Base-by-base conservation (phyloP, 1,140 invertebrate species). In the Drosophila parabipectinata region DNA sequence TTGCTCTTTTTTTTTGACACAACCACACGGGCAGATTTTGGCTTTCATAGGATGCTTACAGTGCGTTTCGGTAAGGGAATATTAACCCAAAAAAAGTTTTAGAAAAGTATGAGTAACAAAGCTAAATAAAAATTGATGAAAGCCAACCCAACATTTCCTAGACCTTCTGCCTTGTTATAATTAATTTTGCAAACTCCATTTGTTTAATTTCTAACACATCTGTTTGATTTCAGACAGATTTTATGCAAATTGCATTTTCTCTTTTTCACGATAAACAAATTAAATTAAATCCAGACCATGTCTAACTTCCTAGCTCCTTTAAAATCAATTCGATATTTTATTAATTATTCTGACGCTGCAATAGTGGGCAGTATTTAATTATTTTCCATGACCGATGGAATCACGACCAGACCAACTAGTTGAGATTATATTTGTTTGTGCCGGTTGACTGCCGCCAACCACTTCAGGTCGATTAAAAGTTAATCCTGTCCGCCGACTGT, bases 1-100 rank as follows among this genome's bases (percentile, higher is more conserved):
- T 87, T 78, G 73, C 57, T 51, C 69, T 52, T 73, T 83, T 37
- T 77, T 77, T 71, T 71, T 64, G 51, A 76, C 56, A 75, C 37
- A 47, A 60, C 54, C 44, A 67, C 44, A n/a, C 41, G 44, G 26
- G 10, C 47, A 79, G 45, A 39, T 59, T 71, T 41, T 53, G 45
- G 32, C 12, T 18, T 28, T 39, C 10, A 24, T 10, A 41, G 18
- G 15, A 32, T 15, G 41, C 9, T 41, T 52, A 75, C 55, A 74
- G 67, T 69, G 63, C 64, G 67, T 69, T 39, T 57, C 14, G 5
- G 10, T 6, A n/a, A 4, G 34, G 34, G 30, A 14, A 14, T 32
- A 47, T 21, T 12, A 37, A 2, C 18, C 8, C 5, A 44, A 7
- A 28, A 28, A 28, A 28, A 28, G 26, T 28, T 28, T 2, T 28